phyloP scores from a whole-genome alignment of 2,113 vertebrate species.

The Corvus moneduloides region DNA sequence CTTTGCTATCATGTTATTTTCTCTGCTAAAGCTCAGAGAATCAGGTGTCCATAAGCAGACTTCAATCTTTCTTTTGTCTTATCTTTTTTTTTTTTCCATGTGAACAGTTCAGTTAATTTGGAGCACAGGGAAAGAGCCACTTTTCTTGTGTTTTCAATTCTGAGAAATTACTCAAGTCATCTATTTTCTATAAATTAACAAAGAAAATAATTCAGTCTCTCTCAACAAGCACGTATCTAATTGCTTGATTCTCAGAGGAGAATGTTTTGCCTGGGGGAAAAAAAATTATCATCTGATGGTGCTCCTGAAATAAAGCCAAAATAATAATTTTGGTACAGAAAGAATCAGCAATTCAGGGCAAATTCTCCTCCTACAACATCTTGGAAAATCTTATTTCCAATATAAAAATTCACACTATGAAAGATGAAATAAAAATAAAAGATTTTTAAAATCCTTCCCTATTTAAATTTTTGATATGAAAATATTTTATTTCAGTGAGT shows the following conservation, averaged over 20 bases:
- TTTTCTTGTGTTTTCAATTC: neutral
- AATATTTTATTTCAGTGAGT: neutral
- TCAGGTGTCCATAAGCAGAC: neutral
- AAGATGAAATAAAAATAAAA: neutral
- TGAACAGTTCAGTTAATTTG: neutral
- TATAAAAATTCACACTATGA: neutral
- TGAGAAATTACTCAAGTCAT: neutral
- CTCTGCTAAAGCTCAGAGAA: neutral
- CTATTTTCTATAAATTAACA: neutral
- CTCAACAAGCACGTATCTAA: neutral
- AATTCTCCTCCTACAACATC: neutral
- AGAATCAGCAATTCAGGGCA: neutral
- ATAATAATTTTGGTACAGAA: neutral
- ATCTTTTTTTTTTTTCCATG: neutral
- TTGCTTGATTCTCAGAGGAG: neutral
- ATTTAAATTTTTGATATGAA: neutral
- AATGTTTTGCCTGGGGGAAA: neutral
- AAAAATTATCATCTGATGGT: neutral
- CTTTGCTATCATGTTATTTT: neutral
- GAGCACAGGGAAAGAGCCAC: neutral
- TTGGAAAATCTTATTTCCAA: neutral
- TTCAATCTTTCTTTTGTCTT: neutral
- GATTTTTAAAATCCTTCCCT: neutral
- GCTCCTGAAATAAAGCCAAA: neutral
- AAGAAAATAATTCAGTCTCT: neutral